Evolutionary conservation across 2,113 vertebrate species (phyloP), one percentile per base, ranked within the genome.

Genomic region (Ailuropoda melanoleuca): DNA sequence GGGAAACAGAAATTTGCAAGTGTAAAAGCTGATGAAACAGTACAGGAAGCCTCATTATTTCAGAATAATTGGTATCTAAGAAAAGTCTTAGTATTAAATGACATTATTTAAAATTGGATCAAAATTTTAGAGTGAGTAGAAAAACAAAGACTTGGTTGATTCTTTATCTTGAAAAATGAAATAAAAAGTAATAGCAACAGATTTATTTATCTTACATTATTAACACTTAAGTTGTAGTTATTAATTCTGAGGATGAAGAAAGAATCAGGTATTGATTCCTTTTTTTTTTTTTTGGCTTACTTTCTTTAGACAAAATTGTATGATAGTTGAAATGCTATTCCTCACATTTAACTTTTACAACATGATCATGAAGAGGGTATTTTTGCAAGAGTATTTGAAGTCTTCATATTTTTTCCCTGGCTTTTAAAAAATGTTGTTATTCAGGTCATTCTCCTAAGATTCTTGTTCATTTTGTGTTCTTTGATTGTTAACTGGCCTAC

Each of bases 81-180:
- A 92, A 74, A 84, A 86, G 26, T 74, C 13, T 21, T 17, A 62
- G 68, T 93, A 62, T 89, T 77, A 68, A 95, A 66, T 55, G 70
- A 70, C 64, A 72, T 21, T 3, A 91, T 62, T 96, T 86, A 88
- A 70, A 97, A 84, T 34, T 78, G 34, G 70, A 84, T 87, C 6
- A 90, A 66, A 34, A 74, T 88, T 90, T 90, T 91, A 70, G 34
- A 34, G 26, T 88, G 83, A 95, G 10, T 81, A 53, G 34, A 43
- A 39, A 78, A n/a, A n/a, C n/a, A n/a, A 68, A 82, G 3, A 21
- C 37, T 37, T 62, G 55, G 66, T 46, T 95, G 37, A 37, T 83
- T 50, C 29, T 88, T 93, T 87, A 75, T 75, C 78, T 96, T 95
- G 48, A 96, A 95, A 96, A 87, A 64, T 87, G 29, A 88, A 84